phyloP scores from a whole-genome alignment of 1,140 invertebrate genomes.

The Tenebrio molitor region DNA sequence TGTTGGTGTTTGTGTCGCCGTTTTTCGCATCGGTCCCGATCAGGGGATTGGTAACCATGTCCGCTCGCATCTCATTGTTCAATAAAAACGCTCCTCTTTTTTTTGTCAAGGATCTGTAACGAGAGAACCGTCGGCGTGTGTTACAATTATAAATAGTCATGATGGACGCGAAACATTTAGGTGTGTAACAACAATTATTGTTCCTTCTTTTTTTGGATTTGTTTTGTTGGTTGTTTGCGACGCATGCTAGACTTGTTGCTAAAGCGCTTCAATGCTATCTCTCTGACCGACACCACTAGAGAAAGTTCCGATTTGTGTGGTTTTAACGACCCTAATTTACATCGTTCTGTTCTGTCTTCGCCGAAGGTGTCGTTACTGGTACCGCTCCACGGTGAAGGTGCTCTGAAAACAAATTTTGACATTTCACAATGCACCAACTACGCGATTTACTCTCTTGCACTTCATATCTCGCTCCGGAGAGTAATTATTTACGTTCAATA shows the following conservation, averaged over 20 bases:
- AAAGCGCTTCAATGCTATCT: slow-evolving; percentile 29
- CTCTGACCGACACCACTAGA: background rate
- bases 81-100: slow-evolving; percentile 22
- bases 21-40: background rate
- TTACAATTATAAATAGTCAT: slow-evolving; percentile 55
- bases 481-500: no score
- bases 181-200: slow-evolving; percentile 60
- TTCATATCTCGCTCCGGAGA: background rate
- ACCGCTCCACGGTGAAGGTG: no score
- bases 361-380: no score
- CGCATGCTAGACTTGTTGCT: slow-evolving; percentile 20
- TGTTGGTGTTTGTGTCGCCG: background rate
- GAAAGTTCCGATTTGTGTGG: background rate
- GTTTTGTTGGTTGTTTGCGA: slow-evolving; percentile 39
- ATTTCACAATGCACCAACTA: no score
- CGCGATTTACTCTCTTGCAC: no score
- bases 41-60: no score
- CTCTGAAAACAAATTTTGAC: no score
- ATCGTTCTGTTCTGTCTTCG: no score
- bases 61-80: slow-evolving; percentile 12
- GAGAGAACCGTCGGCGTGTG: slow-evolving; percentile 41
- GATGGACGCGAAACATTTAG: slow-evolving; percentile 61
- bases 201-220: slow-evolving; percentile 51
- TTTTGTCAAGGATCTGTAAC: slow-evolving; percentile 44
- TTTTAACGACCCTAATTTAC: no score